phyloP scores from a whole-genome alignment of 2,113 vertebrate genomes.

The Petromus typicus region DNA sequence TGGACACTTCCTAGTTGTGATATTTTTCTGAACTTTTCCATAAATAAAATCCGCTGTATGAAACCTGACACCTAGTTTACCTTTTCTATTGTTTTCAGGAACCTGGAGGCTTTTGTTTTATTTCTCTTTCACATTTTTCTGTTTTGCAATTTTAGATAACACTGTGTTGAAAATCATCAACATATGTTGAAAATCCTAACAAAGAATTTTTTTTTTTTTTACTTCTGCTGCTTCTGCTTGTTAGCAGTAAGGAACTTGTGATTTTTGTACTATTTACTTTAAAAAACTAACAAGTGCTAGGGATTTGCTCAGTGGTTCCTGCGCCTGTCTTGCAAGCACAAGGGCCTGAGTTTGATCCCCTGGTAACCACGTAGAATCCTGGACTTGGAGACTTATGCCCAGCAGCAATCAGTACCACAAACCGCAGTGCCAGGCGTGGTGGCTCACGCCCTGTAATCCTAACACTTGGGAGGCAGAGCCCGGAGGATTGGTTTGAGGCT shows the following conservation, averaged over 20 bases:
- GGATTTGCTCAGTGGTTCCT: no score
- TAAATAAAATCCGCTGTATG: neutral
- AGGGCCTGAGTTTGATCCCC: no score
- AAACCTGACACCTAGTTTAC: neutral
- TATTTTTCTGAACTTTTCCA: slow-evolving; percentile 30
- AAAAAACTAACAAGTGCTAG: neutral
- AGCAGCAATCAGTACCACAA: no score
- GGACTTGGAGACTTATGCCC: no score
- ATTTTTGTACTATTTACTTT: slow-evolving; percentile 56
- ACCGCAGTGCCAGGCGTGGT: no score
- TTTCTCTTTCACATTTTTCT: slow-evolving; percentile 18
- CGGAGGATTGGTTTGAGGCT: no score
- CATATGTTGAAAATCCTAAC: neutral
- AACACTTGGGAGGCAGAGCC: no score
- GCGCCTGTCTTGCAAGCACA: no score
- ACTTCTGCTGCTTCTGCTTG: neutral
- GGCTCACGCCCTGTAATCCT: no score
- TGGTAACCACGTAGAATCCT: no score
- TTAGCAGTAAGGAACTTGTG: neutral
- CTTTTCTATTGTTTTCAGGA: slow-evolving; percentile 48
- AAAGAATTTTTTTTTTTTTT: neutral
- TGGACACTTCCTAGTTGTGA: neutral
- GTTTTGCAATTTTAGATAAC: neutral
- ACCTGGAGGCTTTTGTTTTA: neutral
- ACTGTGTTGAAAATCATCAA: neutral